Conservation (phyloP, 2,888 invertebrate species). For the Amiota mariae region DNA sequence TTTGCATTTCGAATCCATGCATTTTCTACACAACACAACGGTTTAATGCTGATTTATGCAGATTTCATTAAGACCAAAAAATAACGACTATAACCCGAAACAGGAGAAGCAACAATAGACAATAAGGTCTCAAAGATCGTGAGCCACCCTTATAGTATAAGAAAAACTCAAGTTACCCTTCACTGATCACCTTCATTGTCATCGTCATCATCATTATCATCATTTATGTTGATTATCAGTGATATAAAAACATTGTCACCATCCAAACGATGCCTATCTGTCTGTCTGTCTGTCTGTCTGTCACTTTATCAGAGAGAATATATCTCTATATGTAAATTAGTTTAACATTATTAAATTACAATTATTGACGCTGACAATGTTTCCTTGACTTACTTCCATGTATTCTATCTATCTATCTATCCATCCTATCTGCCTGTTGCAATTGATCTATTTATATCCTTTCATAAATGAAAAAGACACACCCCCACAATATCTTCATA, state of each 20-base stretch:
- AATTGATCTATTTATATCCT: background rate
- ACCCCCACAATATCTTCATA: background rate
- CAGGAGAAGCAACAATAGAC: no score
- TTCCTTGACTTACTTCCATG: background rate
- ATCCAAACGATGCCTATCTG: no score
- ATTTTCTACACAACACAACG: slow-evolving; percentile 29
- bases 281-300: no score
- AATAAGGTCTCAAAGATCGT: no score
- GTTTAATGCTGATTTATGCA: slow-evolving; percentile 65
- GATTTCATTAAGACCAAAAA: slow-evolving; percentile 58
- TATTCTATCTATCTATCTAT: no score
- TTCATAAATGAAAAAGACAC: background rate
- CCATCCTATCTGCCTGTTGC: slow-evolving; percentile 7
- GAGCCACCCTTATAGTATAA: no score
- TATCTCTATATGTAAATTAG: slow-evolving; percentile 20
- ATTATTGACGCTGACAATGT: background rate
- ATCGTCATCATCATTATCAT: slow-evolving; percentile 60
- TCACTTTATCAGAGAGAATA: background rate
- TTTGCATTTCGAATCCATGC: slow-evolving; percentile 57
- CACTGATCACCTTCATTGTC: no score
- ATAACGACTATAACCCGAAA: no score
- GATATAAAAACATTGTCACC: slow-evolving; percentile 29
- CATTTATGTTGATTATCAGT: slow-evolving; percentile 61
- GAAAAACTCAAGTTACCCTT: no score
- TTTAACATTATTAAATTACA: slow-evolving; percentile 41